Base-by-base conservation (phyloP, 2,797 vertebrate species). In the Schizopygopsis pylzovi region DNA sequence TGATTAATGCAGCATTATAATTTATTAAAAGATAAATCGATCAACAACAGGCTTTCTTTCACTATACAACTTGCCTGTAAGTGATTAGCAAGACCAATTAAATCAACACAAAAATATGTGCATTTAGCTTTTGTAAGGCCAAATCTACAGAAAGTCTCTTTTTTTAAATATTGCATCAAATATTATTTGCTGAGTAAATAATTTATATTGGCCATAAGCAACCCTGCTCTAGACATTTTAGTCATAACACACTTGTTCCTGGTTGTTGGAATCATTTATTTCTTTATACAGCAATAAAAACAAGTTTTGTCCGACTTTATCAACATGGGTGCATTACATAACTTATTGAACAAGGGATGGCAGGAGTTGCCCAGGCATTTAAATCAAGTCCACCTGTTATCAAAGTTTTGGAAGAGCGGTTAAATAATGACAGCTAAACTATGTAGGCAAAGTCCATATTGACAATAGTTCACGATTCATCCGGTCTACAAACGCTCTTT, bases 271-370 rank as follows among this genome's bases (percentile, higher is more conserved):
- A 61, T 25, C 22, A 5, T 25, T 43, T 1, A 13, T 6, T 52
- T 47, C 13, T 78, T 59, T 73, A 78, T 59, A 59, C 39, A 78
- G 76, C 54, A 78, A 43, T 59, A 78, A 78, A 79, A 43, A 52
- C 10, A 52, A 13, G 33, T n/a, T 25, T 41, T 59, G 41, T 16
- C 20, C 25, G 7, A 43, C 4, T 75, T 72, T 9, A 47, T 37
- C 25, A n/a, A 37, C 45, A 52, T 65, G 43, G 33, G 37, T 28
- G 9, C 18, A 43, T 25, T 71, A 65, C 56, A 63, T 4, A 49
- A 39, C 25, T 47, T 56, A 8, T 39, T 15, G 16, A 78, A 41
- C 33, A 59, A 22, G 16, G 16, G 16, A 72, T 10, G 39, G 10
- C 22, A 81, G 63, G 41, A 33, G 45, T 28, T 71, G 11, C 41